Evolutionary conservation across 2,888 invertebrate genomes (phyloP).

Genomic region (Rhamphomyia laevipes): DNA sequence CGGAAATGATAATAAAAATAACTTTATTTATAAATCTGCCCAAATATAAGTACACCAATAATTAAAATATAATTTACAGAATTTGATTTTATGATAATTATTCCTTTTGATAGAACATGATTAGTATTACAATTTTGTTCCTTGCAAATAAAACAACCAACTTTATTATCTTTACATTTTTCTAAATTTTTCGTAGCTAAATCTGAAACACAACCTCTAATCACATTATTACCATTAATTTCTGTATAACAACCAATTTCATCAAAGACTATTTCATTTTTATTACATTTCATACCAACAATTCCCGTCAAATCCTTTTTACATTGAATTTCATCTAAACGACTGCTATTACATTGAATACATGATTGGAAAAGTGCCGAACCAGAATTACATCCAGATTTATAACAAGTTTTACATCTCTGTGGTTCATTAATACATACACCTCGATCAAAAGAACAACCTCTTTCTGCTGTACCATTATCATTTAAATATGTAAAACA

Average conservation of each 20-base stretch:
- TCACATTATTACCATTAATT: neutral
- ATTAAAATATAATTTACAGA: neutral
- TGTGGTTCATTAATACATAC: slow-evolving; percentile 11
- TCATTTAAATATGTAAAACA: slow-evolving; percentile 12
- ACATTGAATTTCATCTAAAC: neutral
- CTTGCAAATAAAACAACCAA: neutral
- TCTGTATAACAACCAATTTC: neutral
- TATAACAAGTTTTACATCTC: slow-evolving; percentile 11
- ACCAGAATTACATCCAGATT: slow-evolving; percentile 14
- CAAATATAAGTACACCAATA: neutral
- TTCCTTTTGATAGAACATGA: neutral
- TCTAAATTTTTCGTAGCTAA: neutral
- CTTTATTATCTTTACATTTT: neutral
- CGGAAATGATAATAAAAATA: neutral
- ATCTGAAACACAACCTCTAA: neutral
- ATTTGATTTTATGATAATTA: neutral
- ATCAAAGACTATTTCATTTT: neutral
- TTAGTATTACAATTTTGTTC: neutral
- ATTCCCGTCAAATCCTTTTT: neutral
- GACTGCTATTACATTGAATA: slow-evolving; percentile 15
- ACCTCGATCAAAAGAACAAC: slow-evolving; percentile 16
- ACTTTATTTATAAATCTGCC: neutral
- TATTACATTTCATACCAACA: neutral
- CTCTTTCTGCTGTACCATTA: slow-evolving; percentile 13
- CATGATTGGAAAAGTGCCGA: slow-evolving; percentile 13